Evolutionary conservation across 2,797 vertebrate genomes (phyloP).

Genomic region (Poecilia picta): DNA sequence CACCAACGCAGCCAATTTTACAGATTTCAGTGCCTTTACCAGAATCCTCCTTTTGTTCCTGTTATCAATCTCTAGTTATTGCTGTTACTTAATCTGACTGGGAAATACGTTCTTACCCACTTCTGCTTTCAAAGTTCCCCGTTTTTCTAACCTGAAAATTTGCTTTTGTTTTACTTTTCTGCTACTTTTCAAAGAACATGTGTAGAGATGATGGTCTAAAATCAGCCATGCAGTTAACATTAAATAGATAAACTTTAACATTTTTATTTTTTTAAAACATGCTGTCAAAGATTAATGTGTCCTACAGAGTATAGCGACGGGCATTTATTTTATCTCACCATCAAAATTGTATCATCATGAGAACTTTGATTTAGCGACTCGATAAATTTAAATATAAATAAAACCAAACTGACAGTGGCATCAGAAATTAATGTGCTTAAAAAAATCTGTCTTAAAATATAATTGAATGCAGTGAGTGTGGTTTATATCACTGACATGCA

Average conservation of each 20-base stretch:
- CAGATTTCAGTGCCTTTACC: neutral
- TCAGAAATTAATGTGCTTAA: no score
- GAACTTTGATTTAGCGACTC: no score
- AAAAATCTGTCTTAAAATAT: no score
- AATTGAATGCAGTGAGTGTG: no score
- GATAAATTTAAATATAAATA: no score
- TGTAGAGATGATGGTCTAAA: neutral
- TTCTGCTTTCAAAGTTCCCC: neutral
- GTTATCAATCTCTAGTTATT: neutral
- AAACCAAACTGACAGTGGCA: no score
- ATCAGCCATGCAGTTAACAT: neutral
- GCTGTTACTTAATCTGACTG: constrained; percentile 3
- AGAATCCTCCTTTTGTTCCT: neutral
- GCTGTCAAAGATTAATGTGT: neutral
- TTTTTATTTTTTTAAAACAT: neutral
- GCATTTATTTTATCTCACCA: no score
- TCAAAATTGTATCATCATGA: no score
- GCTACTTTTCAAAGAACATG: neutral
- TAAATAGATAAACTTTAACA: no score
- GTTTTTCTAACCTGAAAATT: neutral
- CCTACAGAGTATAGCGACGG: no score
- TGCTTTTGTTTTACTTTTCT: neutral
- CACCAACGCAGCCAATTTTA: neutral
- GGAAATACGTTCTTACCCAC: neutral
- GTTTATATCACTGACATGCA: no score